Percentiles rank a stretch among this genome's conserved stretches.
These are phyloP conservation scores for Lasaia peninsularis DNA, from an alignment of 1,140 invertebrate genomes.

Conservation along the genomic window DNA sequence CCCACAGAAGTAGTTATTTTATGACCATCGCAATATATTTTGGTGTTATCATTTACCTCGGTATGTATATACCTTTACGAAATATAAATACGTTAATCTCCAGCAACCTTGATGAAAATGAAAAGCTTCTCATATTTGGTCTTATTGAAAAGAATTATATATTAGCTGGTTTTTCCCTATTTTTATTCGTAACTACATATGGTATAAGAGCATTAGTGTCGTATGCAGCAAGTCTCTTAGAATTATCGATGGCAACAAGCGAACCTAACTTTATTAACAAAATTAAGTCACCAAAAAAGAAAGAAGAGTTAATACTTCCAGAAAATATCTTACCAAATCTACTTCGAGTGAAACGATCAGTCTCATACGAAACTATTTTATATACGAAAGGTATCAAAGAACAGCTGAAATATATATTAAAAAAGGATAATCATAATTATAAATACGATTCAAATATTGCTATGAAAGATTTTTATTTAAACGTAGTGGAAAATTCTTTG, in stretches of 20 bases:
- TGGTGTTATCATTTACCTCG: slow-evolving; percentile 39
- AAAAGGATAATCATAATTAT: slow-evolving; percentile 30
- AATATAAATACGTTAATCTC: slow-evolving; percentile 40
- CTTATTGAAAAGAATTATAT: slow-evolving; percentile 55
- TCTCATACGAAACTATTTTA: slow-evolving; percentile 53
- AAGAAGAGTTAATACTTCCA: slow-evolving; percentile 17
- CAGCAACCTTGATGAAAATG: slow-evolving; percentile 31
- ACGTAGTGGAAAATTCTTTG: slow-evolving; percentile 16
- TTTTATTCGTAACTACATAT: slow-evolving; percentile 46
- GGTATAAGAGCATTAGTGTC: slow-evolving; percentile 45
- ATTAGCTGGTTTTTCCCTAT: slow-evolving; percentile 55
- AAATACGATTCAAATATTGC: neutral
- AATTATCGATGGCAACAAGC: slow-evolving; percentile 25
- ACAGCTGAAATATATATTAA: slow-evolving; percentile 45
- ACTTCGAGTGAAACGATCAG: slow-evolving; percentile 50
- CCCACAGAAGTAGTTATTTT: slow-evolving; percentile 33
- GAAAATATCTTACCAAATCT: slow-evolving; percentile 47
- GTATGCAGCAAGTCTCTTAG: slow-evolving; percentile 41
- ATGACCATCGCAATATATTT: slow-evolving; percentile 39
- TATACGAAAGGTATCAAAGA: slow-evolving; percentile 50
- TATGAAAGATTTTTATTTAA: slow-evolving; percentile 23
- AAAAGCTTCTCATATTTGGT: slow-evolving; percentile 42
- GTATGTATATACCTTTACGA: slow-evolving; percentile 49
- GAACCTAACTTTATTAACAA: slow-evolving; percentile 16
- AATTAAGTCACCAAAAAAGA: slow-evolving; percentile 21